phyloP scores from a whole-genome alignment of 2,888 invertebrate genomes.

The Dasypogon diadema region DNA sequence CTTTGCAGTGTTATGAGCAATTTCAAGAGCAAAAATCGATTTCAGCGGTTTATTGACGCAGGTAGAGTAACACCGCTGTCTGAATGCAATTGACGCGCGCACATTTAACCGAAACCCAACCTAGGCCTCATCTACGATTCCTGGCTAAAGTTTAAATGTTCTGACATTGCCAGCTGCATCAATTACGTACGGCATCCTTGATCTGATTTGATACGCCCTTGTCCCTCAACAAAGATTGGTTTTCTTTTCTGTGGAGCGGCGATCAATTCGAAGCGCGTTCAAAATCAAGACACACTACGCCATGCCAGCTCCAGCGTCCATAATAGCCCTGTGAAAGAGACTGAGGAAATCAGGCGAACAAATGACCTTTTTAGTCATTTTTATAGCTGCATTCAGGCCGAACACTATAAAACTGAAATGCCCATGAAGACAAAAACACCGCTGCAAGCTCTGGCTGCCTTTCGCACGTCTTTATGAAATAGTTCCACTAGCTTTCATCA shows the following conservation, averaged over 20 bases:
- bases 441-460: slow-evolving; percentile 14
- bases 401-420: slow-evolving; percentile 27
- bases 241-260: neutral
- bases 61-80: neutral
- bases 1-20: slow-evolving; percentile 16
- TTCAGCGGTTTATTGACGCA: slow-evolving; percentile 20
- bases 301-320: neutral
- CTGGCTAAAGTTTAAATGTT: slow-evolving; percentile 25
- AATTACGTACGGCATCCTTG: slow-evolving; percentile 41
- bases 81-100: slow-evolving; percentile 3
- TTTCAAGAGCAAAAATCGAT: slow-evolving; percentile 30
- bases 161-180: slow-evolving; percentile 12
- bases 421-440: slow-evolving; percentile 35
- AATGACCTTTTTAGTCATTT: slow-evolving; percentile 42
- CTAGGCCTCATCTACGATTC: neutral
- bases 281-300: neutral
- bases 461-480: slow-evolving; percentile 43
- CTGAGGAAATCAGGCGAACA: slow-evolving; percentile 26
- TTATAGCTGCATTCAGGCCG: slow-evolving; percentile 24
- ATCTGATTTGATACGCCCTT: slow-evolving; percentile 44
- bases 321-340: slow-evolving; percentile 17
- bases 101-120: slow-evolving; percentile 18
- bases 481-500: slow-evolving; percentile 42
- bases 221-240: slow-evolving; percentile 28
- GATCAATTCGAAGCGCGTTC: neutral